Percentiles rank a stretch among this genome's conserved stretches.
Evolutionary conservation across 2,113 vertebrate genomes (phyloP).

Genomic region (Craseonycteris thonglongyai): DNA sequence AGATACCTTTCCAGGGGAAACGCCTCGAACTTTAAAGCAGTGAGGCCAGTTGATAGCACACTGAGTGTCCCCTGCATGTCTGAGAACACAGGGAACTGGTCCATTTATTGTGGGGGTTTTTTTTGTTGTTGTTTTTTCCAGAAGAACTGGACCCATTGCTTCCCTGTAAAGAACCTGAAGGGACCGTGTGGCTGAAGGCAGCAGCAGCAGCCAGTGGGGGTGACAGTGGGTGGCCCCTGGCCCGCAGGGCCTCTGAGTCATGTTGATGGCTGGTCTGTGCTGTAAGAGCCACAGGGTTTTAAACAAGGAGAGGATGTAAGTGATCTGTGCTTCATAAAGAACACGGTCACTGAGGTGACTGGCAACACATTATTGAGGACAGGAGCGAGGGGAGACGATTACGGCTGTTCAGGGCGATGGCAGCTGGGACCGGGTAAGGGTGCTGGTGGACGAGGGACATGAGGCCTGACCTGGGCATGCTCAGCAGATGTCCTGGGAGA

Average conservation of each 20-base stretch:
- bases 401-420: not conserved
- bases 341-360: not conserved
- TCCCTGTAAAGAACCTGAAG: not conserved
- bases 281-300: not conserved
- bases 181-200: not conserved
- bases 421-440: fast-evolving
- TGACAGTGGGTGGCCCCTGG: fast-evolving
- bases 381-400: not conserved
- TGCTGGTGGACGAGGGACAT: fast-evolving
- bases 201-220: not conserved
- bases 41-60: not conserved
- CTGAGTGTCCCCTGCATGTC: not conserved
- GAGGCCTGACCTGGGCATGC: not conserved
- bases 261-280: not conserved
- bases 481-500: fast-evolving
- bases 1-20: not conserved
- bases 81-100: not conserved
- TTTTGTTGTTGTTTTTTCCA: not conserved
- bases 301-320: not conserved
- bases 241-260: not conserved
- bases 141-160: not conserved
- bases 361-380: not conserved
- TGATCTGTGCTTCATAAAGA: not conserved
- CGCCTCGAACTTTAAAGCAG: not conserved
- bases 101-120: not conserved